These are phyloP conservation scores for Acleris cristana DNA, from an alignment of 2,888 invertebrate species.

Conservation along the genomic window DNA sequence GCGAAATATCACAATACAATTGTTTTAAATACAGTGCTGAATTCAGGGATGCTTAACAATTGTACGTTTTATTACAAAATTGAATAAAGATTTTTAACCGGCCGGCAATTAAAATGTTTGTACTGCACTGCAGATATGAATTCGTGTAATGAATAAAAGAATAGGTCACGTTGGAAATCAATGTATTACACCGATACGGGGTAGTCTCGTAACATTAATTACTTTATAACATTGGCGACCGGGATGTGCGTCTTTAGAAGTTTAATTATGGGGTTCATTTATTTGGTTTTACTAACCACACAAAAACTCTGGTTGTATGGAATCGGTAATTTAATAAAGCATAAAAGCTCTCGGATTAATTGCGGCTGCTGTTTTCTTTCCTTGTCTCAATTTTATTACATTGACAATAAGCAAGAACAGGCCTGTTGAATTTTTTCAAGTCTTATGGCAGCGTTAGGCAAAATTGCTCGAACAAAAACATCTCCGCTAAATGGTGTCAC, in stretches of 20 bases:
- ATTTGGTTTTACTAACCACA: too few relatives aligned
- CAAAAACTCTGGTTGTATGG: constrained; percentile 43
- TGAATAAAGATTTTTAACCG: constrained; percentile 39
- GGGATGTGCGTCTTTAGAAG: background rate
- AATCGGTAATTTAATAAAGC: constrained; percentile 62
- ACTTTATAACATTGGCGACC: background rate
- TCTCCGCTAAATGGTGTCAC: constrained; percentile 61
- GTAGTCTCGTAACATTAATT: constrained; percentile 2
- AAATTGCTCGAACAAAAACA: constrained; percentile 50
- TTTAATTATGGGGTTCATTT: background rate
- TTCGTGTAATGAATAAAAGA: constrained; percentile 47
- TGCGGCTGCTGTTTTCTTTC: constrained; percentile 71
- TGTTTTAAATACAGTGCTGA: background rate
- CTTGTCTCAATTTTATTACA: constrained; percentile 76
- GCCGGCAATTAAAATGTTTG: constrained; percentile 46
- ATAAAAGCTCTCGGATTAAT: constrained; percentile 71
- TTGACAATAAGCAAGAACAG: constrained; percentile 72
- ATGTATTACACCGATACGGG: constrained; percentile 39
- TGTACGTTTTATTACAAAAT: constrained; percentile 7
- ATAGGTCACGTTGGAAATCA: constrained; percentile 41
- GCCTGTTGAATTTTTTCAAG: constrained; percentile 68
- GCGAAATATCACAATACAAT: background rate
- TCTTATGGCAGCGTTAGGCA: constrained; percentile 42
- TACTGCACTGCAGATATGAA: constrained; percentile 41
- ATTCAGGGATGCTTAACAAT: background rate